Base-by-base conservation (phyloP, 2,888 invertebrate species). In the Crematogaster levior region DNA sequence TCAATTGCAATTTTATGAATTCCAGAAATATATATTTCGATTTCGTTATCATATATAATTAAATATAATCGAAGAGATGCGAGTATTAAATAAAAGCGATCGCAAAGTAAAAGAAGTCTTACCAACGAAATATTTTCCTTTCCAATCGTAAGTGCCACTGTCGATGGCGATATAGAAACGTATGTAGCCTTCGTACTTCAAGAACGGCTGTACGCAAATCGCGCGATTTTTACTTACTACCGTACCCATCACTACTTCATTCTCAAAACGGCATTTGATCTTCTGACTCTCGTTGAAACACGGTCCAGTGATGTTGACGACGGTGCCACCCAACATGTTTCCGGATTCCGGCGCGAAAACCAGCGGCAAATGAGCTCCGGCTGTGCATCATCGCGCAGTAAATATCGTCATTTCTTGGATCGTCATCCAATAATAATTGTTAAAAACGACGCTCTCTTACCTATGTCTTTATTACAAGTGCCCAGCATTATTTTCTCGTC, bases 251-350 rank as follows among this genome's bases (percentile, higher is more conserved):
- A 98, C 98, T 82, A 97, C 96, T 87, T 97, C 97, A 0, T 97
- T 97, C 92, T 98, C 98, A 92, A 98, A 98, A 87, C 97, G 96
- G 92, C 98, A 98, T 74, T 96, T 96, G 66, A 99, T 96, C 88
- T 97, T 96, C 90, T 97, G 97, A 1, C 95, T 95, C 0, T 96
- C 96, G 87, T 97, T 96, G 93, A 99, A 98, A 93, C 99, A 99
- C 2, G 99, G 99, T 0, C 99, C 99, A 0, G 99, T 99, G 82
- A 99, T 98, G 93, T 99, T 99, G 53, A 99, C 98, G 75, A 99
- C 97, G 0, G 98, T 98, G 1, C 99, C 99, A 3, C 99, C 99
- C 87, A 99, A 95, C 99, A 99, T 99, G 94, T 98, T 98, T 5
- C 99, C 99, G 92, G 98, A 98, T 94, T 99, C 98, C 0, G 99